Evolutionary conservation across 2,113 vertebrate genomes (phyloP).

Genomic region (Chrysemys picta): DNA sequence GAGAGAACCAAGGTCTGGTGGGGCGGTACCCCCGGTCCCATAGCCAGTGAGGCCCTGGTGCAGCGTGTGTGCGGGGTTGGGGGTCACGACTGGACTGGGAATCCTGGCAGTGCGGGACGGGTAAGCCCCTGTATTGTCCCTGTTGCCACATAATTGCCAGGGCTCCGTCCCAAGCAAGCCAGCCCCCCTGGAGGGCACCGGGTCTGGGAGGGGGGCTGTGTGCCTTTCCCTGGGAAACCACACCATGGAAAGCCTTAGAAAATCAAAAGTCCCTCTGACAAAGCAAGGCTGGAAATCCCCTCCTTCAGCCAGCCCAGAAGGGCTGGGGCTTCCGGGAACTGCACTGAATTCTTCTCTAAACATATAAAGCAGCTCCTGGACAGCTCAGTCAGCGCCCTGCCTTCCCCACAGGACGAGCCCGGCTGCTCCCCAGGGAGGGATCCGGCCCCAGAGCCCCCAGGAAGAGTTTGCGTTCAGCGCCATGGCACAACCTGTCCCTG

Average conservation of each 20-base stretch:
- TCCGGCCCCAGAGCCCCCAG: slow-evolving; percentile 66
- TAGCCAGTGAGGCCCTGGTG: no score
- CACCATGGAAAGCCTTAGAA: neutral
- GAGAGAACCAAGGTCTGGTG: no score
- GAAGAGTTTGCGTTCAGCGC: neutral
- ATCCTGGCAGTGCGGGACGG: no score
- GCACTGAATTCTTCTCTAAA: no score
- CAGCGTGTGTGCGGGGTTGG: neutral
- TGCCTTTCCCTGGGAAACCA: neutral
- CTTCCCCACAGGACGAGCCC: neutral
- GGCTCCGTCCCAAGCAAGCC: neutral
- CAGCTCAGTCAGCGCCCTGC: neutral
- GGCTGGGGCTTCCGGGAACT: neutral
- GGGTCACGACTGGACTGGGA: no score
- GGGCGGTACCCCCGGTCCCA: no score
- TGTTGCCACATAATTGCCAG: neutral
- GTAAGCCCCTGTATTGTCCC: no score
- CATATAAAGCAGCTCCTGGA: neutral
- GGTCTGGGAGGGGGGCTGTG: neutral
- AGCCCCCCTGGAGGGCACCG: neutral
- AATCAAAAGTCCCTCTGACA: neutral
- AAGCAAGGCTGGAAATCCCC: neutral
- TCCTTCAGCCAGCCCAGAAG: neutral
- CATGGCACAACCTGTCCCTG: neutral
- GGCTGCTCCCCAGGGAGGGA: neutral